Percentiles rank a stretch among this genome's conserved stretches.
phyloP scores from a whole-genome alignment of 1,140 invertebrate genomes.

The Eubasilissa regina region DNA sequence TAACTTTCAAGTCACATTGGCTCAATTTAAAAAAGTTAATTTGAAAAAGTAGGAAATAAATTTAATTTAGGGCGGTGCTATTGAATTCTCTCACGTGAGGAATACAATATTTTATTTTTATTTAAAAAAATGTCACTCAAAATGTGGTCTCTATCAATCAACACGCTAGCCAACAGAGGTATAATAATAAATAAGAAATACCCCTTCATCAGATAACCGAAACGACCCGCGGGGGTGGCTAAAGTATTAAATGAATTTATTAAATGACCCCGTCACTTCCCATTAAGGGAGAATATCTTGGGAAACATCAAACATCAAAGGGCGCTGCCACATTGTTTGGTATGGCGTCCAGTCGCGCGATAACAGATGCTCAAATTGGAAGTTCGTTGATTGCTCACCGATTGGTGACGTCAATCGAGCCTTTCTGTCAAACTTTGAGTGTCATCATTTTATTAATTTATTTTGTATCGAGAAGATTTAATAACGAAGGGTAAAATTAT shows the following conservation, averaged over 20 bases:
- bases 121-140: background rate
- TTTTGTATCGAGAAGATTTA: no score
- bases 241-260: constrained; percentile 47
- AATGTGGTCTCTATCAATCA: constrained; percentile 21
- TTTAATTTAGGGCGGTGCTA: constrained; percentile 20
- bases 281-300: constrained; percentile 30
- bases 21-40: no score
- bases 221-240: background rate
- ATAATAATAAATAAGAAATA: constrained; percentile 37
- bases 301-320: background rate
- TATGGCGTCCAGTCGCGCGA: background rate
- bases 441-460: no score
- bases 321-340: background rate
- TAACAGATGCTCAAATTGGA: background rate
- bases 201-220: constrained; percentile 21
- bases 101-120: constrained; percentile 8
- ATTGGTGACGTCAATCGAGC: no score
- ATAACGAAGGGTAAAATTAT: no score
- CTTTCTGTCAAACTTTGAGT: no score
- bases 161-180: constrained; percentile 8
- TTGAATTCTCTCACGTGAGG: constrained; percentile 33
- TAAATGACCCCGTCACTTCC: constrained; percentile 22
- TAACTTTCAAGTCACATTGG: no score
- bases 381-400: no score
- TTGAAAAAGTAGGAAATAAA: no score